phyloP scores from a whole-genome alignment of 2,113 vertebrate genomes.

The Morone chrysops region DNA sequence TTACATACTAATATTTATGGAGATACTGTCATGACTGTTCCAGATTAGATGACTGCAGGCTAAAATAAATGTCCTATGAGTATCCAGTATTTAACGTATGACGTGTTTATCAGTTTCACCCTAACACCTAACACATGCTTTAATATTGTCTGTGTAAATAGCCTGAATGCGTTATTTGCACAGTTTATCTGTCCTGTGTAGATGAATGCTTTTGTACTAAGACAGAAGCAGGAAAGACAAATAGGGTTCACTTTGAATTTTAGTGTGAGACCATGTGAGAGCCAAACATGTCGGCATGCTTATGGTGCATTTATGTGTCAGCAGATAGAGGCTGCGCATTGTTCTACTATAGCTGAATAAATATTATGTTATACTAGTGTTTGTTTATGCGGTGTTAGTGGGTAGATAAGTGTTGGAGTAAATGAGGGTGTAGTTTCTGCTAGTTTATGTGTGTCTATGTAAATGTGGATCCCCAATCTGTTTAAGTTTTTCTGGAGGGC shows the following conservation, averaged over 20 bases:
- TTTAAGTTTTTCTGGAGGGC: conserved; percentile 53
- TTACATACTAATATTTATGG: not conserved
- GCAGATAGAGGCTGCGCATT: conserved; percentile 21
- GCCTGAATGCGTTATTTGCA: not conserved
- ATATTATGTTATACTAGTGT: conserved; percentile 7
- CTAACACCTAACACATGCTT: not conserved
- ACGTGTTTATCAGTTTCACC: not conserved
- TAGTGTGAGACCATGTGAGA: conserved; percentile 1
- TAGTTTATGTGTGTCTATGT: conserved; percentile 8
- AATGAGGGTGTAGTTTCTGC: not conserved
- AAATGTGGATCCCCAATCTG: conserved; percentile 38
- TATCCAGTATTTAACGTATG: not conserved
- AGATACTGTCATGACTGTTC: not conserved
- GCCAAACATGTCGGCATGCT: not conserved
- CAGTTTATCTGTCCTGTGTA: not conserved
- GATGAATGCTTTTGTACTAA: not conserved
- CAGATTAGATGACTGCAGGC: not conserved
- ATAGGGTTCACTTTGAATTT: conserved; percentile 15
- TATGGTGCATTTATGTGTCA: conserved; percentile 25
- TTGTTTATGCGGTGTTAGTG: conserved; percentile 3
- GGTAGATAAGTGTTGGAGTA: conserved; percentile 12
- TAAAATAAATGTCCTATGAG: not conserved
- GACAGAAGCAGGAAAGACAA: conserved; percentile 26
- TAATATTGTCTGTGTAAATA: not conserved
- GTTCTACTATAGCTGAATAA: conserved; percentile 15